Percentiles rank a stretch among this genome's conserved stretches.
Conservation (phyloP, 2,113 vertebrate species). For the Vidua chalybeata region DNA sequence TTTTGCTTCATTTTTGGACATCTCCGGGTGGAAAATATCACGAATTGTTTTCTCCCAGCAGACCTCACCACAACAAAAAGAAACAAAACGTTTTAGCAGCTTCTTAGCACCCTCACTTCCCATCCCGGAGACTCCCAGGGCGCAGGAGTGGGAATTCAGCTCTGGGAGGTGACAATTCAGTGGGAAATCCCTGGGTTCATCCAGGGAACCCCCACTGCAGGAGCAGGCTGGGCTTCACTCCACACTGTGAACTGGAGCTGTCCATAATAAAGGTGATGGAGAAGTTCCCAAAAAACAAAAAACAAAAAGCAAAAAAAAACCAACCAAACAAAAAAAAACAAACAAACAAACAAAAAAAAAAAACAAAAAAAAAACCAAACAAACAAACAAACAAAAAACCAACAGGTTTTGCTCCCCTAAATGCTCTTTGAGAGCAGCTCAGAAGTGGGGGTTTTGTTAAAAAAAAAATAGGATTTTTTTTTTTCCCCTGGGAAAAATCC, state of each 20-base stretch:
- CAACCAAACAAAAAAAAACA: too few species aligned
- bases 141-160: neutral
- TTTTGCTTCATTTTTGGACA: neutral
- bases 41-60: neutral
- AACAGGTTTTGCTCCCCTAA: too few species aligned
- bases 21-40: neutral
- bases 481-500: too few species aligned
- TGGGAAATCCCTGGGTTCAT: neutral
- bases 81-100: rapidly evolving
- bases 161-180: neutral
- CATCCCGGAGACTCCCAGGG: too few species aligned
- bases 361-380: too few species aligned
- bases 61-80: neutral
- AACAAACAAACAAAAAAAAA: too few species aligned
- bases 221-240: neutral
- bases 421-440: too few species aligned
- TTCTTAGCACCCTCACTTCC: rapidly evolving
- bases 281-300: neutral
- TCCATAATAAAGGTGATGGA: rapidly evolving
- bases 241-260: too few species aligned
- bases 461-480: too few species aligned
- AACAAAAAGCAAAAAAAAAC: too few species aligned
- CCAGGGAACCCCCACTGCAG: rapidly evolving
- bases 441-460: too few species aligned
- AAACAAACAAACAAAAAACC: too few species aligned